These are phyloP conservation scores for Nymphalis io DNA, from an alignment of 1,140 invertebrate genomes.

Conservation along the genomic window DNA sequence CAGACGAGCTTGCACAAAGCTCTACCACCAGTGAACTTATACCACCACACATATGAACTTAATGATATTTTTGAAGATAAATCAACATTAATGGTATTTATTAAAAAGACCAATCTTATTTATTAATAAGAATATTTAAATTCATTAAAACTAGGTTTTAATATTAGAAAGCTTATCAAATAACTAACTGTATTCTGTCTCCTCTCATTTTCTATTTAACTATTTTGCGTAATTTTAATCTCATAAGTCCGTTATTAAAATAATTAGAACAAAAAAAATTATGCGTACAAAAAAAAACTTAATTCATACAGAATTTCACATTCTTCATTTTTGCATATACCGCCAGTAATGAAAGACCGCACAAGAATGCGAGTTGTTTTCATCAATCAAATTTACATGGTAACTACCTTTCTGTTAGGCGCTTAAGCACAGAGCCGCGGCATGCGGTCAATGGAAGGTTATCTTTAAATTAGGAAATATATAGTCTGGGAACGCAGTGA, in stretches of 20 bases:
- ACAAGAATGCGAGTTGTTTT: slow-evolving; percentile 34
- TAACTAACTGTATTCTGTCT: too few relatives aligned
- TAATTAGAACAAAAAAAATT: not conserved
- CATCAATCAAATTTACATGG: slow-evolving; percentile 57
- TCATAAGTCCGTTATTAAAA: not conserved
- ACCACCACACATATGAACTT: too few relatives aligned
- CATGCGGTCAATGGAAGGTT: slow-evolving; percentile 25
- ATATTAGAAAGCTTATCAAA: too few relatives aligned
- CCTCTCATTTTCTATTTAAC: too few relatives aligned
- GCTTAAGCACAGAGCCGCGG: slow-evolving; percentile 10
- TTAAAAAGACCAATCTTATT: too few relatives aligned
- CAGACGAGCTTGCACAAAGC: too few relatives aligned
- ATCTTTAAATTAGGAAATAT: slow-evolving; percentile 23
- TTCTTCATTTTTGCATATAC: slow-evolving; percentile 5
- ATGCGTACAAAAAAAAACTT: not conserved
- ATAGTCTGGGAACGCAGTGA: slow-evolving; percentile 18
- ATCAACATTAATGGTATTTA: too few relatives aligned
- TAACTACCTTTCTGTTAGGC: slow-evolving; percentile 16
- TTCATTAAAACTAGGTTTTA: too few relatives aligned
- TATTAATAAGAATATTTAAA: too few relatives aligned
- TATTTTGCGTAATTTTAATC: too few relatives aligned
- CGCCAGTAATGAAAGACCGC: slow-evolving; percentile 5
- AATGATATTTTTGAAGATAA: too few relatives aligned
- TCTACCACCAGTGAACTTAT: too few relatives aligned
- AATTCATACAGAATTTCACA: slow-evolving; percentile 8